A percentile compares a stretch with the other conserved stretches of the same genome.
Conservation (phyloP, 1,140 invertebrate species). For the Dinothrombium tinctorium region DNA sequence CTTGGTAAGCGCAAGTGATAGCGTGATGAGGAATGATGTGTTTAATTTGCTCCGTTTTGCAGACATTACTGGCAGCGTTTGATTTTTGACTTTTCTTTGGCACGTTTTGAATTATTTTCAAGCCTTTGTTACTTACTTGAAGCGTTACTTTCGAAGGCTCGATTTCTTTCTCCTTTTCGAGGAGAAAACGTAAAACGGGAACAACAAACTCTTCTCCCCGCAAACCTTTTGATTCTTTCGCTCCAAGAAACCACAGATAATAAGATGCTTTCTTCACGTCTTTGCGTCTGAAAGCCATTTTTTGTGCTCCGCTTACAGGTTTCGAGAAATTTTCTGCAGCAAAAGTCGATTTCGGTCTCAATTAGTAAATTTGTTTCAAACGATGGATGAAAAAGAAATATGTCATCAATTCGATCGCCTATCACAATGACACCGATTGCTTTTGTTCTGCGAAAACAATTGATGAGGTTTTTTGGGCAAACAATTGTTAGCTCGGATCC, state of each 20-base stretch:
- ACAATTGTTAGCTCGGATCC: too few species aligned
- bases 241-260: constrained; percentile 93
- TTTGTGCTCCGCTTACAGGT: too few species aligned
- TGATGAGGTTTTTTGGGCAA: too few species aligned
- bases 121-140: constrained; percentile 60
- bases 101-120: constrained; percentile 64
- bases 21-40: constrained; percentile 84
- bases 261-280: constrained; percentile 86
- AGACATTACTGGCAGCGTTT: background rate
- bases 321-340: too few species aligned
- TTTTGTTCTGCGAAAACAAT: too few species aligned
- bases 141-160: constrained; percentile 72
- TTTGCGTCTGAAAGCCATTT: constrained; percentile 16
- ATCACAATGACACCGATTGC: too few species aligned
- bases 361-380: too few species aligned
- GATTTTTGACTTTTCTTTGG: constrained; percentile 14
- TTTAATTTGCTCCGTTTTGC: constrained; percentile 39
- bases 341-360: too few species aligned
- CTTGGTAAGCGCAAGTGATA: constrained; percentile 57
- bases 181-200: constrained; percentile 54
- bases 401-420: too few species aligned
- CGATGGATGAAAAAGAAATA: too few species aligned
- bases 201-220: constrained; percentile 50
- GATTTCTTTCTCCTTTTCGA: constrained; percentile 53
- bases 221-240: constrained; percentile 71